These are phyloP conservation scores for Leucophenga varia DNA, from an alignment of 1,140 invertebrate species.

Conservation along the genomic window DNA sequence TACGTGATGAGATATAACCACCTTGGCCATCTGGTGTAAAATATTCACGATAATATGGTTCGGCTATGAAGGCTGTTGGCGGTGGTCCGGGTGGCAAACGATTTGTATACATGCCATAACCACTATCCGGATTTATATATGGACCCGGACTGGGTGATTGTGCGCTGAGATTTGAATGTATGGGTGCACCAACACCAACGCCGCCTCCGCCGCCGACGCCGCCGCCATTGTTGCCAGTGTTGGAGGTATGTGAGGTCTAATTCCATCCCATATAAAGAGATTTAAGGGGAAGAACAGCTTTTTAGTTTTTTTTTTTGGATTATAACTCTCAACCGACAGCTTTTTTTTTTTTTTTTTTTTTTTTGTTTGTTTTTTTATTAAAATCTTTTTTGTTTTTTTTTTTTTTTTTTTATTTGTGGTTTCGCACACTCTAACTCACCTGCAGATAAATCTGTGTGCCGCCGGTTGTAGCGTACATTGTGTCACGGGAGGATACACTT, in stretches of 20 bases:
- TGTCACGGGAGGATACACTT: slow-evolving; percentile 35
- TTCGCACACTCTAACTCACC: slow-evolving; percentile 34
- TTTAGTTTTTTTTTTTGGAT: slow-evolving; percentile 3
- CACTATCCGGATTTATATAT: slow-evolving; percentile 47
- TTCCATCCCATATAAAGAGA: too few species aligned
- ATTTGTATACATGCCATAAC: slow-evolving; percentile 54
- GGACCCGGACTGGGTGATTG: slow-evolving; percentile 54
- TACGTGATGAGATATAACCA: slow-evolving; percentile 41
- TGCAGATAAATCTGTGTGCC: slow-evolving; percentile 57
- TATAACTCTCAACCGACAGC: too few species aligned
- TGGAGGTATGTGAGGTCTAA: slow-evolving; percentile 42
- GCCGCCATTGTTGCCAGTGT: slow-evolving; percentile 21
- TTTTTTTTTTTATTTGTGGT: too few species aligned
- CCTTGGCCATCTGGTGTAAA: slow-evolving; percentile 50
- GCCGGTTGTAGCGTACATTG: slow-evolving; percentile 55
- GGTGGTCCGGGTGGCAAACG: slow-evolving; percentile 41
- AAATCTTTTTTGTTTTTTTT: too few species aligned
- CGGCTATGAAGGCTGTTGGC: slow-evolving; percentile 46
- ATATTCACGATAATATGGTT: slow-evolving; percentile 55
- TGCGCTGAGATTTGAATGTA: slow-evolving; percentile 31
- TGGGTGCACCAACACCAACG: slow-evolving; percentile 16
- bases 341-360: too few species aligned
- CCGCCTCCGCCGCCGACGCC: slow-evolving; percentile 17
- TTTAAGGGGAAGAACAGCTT: too few species aligned
- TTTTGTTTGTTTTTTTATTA: too few species aligned